Base-by-base conservation (phyloP, 2,888 invertebrate species). In the Drosophila sordidula region DNA sequence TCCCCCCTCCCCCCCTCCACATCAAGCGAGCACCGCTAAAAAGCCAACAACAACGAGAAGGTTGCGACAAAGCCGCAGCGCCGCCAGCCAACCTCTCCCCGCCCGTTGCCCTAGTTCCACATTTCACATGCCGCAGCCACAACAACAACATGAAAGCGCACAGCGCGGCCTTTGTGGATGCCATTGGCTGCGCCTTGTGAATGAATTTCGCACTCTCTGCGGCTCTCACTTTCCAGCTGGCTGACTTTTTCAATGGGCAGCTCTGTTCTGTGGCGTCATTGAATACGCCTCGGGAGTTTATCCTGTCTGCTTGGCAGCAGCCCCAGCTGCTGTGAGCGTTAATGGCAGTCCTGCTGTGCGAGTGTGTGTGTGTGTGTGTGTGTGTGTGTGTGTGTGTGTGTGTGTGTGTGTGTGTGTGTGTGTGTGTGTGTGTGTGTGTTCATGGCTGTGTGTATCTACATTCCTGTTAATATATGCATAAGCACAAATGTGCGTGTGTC, bases 71-170 rank as follows among this genome's bases (percentile, higher is more conserved):
- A 78, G 73, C 67, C 74, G 64, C 75, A 75, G 62, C 49, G 68
- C 56, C 65, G 9, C 11, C 32, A n/a, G 9, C 29, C 41, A 26
- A 8, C 38, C 38, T 38, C 14, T 14, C 38, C 11, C 32, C 16
- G 74, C 67, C 65, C 64, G 70, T 78, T 85, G 89, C 59, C 85
- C 85, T 85, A 85, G 85, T 85, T 85, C 85, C 85, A 85, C 85
- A 56, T 36, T 77, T 77, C 75, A 75, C 73, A 80, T 61, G 78
- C 73, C 74, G 70, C 78, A 75, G 75, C 59, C 55, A 55, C 45
- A 58, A 32, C 55, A 58, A 34, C 69, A 73, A 41, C 56, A n/a
- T n/a, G 46, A 14, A 29, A 46, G 45, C 9, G 34, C 16, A 32
- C 16, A 66, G 49, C 46, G 68, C 70, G 55, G 49, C 69, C 69